These are phyloP conservation scores for Aphaenogaster rudis DNA, from an alignment of 1,140 invertebrate species.

Conservation along the genomic window DNA sequence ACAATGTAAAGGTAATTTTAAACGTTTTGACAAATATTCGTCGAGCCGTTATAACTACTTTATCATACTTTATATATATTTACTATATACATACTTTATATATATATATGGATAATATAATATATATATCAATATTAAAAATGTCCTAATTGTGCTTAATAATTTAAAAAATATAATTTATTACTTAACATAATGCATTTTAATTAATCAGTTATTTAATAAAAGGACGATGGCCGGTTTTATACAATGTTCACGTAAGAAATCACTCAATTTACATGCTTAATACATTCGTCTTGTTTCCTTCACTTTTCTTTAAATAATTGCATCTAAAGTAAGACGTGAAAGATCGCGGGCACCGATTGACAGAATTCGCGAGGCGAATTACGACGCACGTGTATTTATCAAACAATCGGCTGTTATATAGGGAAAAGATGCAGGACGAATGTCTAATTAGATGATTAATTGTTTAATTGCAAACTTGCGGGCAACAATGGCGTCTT, in stretches of 20 bases:
- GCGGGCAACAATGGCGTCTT: slow-evolving; percentile 76
- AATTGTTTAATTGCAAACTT: slow-evolving; percentile 80
- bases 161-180: neutral
- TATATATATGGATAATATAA: neutral
- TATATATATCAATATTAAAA: neutral
- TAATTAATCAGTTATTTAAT: neutral
- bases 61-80: neutral
- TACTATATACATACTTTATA: neutral
- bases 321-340: slow-evolving; percentile 35
- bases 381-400: slow-evolving; percentile 67
- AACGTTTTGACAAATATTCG: slow-evolving; percentile 1
- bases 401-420: slow-evolving; percentile 65
- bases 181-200: neutral
- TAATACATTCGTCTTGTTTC: slow-evolving; percentile 17
- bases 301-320: slow-evolving; percentile 29
- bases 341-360: slow-evolving; percentile 37
- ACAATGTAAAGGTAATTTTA: neutral
- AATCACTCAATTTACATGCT: slow-evolving; percentile 33
- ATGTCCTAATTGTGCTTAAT: neutral
- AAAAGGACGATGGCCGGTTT: neutral
- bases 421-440: slow-evolving; percentile 58
- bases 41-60: neutral
- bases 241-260: slow-evolving; percentile 17
- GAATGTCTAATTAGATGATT: slow-evolving; percentile 83
- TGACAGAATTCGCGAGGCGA: slow-evolving; percentile 39